Evolutionary conservation across 2,888 invertebrate species (phyloP), one percentile per base, ranked within the genome.

Genomic region (Tinea trinotella): DNA sequence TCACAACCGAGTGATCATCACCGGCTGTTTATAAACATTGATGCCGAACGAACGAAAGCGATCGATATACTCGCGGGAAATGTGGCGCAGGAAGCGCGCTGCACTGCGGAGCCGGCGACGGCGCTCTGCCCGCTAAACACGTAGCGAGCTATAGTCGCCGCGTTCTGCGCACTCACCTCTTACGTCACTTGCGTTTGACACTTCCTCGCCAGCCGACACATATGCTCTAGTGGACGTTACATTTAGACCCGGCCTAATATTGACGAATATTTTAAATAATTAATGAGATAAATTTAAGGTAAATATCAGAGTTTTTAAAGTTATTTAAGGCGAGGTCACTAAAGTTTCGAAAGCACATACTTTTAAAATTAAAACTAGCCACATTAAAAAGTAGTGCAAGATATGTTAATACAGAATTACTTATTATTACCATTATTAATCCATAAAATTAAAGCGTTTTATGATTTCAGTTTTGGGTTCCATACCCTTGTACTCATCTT

Each of bases 21-120:
- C 78, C 82, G 76, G 76, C 76, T 82, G 84, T 83, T 83, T 84
- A 83, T 84, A 84, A 84, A 84, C 84, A 84, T 79, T 77, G 77
- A 67, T 64, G 63, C 66, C 66, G 66, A 64, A 65, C 66, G 68
- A 69, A 70, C 70, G 30, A 18, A 2, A 69, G 68, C 71, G 75
- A 77, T 80, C 78, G 67, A 78, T 76, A 76, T 70, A 46, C 19
- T 54, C 64, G 70, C 69, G 64, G 65, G 59, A 69, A 64, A 58
- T 61, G 59, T 66, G 61, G 66, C 68, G 70, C 67, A 67, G 70
- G 70, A 67, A 34, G 36, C 52, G 71, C 70, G 46, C 46, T 46
- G 18, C 17, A 17, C 46, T 46, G 46, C 46, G 46, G 19, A 46
- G 46, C 46, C 46, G 46, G 64, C 66, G 66, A 63, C 66, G 71